A percentile compares a stretch with the other conserved stretches of the same genome.
These are phyloP conservation scores for Siniperca obscura DNA, from an alignment of 2,797 vertebrate species.

Conservation along the genomic window DNA sequence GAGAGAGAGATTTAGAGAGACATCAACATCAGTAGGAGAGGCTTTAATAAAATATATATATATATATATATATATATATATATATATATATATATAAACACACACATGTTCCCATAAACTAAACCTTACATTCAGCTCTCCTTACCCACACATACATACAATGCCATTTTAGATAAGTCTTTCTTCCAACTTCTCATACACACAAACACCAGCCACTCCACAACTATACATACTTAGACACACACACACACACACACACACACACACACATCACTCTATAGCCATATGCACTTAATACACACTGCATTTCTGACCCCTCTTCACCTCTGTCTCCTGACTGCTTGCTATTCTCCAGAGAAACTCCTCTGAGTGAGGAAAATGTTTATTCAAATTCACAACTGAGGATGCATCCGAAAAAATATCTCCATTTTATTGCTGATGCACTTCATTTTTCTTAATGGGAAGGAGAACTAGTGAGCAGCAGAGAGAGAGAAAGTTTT, in stretches of 20 bases:
- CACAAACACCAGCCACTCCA: constrained; percentile 7
- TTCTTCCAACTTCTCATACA: constrained; percentile 2
- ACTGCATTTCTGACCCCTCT: constrained; percentile 66
- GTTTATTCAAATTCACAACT: constrained; percentile 81
- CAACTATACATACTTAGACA: constrained; percentile 20
- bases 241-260: constrained; percentile 31
- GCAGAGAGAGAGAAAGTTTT: constrained; percentile 66
- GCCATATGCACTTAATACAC: constrained; percentile 60
- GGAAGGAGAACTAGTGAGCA: constrained; percentile 78
- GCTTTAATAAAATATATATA: neutral
- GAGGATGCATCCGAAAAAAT: constrained; percentile 77
- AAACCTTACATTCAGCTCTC: constrained; percentile 30
- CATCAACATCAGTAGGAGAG: neutral
- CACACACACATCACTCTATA: constrained; percentile 54
- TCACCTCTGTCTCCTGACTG: constrained; percentile 74
- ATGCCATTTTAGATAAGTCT: constrained; percentile 24
- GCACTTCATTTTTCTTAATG: constrained; percentile 86
- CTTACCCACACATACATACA: neutral
- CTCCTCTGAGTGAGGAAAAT: constrained; percentile 68
- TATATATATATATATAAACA: too few relatives aligned
- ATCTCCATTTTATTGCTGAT: constrained; percentile 85
- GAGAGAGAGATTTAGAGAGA: neutral
- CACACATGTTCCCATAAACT: constrained; percentile 3
- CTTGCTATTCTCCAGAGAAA: constrained; percentile 78
- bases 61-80: too few relatives aligned